Percentiles rank a stretch among this genome's conserved stretches.
Conservation (phyloP, 2,888 invertebrate species). For the Melinaea marsaeus region DNA sequence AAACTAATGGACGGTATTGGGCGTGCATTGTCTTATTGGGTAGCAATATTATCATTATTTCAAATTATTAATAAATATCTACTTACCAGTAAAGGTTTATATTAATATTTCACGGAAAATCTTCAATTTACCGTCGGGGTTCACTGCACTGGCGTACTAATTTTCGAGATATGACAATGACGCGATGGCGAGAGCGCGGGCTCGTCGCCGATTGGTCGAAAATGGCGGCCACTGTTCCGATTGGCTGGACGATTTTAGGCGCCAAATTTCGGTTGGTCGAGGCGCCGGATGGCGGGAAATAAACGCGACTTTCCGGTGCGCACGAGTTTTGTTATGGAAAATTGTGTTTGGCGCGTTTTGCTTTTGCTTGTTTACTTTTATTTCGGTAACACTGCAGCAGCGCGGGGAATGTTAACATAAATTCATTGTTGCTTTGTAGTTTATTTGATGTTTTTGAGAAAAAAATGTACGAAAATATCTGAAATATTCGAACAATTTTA, state of each 20-base stretch:
- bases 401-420: conserved; percentile 1
- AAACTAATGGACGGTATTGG: conserved; percentile 10
- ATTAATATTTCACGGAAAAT: conserved; percentile 65
- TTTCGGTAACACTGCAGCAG: conserved; percentile 23
- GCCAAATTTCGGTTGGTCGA: conserved; percentile 77
- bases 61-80: conserved; percentile 34
- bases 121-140: conserved; percentile 73
- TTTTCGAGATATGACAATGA: conserved; percentile 76
- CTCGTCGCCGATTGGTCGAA: conserved; percentile 66
- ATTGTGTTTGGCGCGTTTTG: conserved; percentile 65
- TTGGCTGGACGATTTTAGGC: conserved; percentile 68
- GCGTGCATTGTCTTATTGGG: conserved; percentile 11
- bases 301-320: conserved; percentile 69
- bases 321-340: conserved; percentile 67
- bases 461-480: background rate
- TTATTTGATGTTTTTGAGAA: conserved; percentile 9
- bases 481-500: background rate
- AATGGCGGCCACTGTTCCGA: conserved; percentile 68
- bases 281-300: conserved; percentile 73
- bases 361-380: conserved; percentile 48
- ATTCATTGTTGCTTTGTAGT: background rate
- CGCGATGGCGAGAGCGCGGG: conserved; percentile 76
- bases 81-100: conserved; percentile 61
- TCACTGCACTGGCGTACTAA: conserved; percentile 76
- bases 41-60: conserved; percentile 28